Evolutionary conservation across 2,888 invertebrate genomes (phyloP).

Genomic region (Eupithecia insigniata): DNA sequence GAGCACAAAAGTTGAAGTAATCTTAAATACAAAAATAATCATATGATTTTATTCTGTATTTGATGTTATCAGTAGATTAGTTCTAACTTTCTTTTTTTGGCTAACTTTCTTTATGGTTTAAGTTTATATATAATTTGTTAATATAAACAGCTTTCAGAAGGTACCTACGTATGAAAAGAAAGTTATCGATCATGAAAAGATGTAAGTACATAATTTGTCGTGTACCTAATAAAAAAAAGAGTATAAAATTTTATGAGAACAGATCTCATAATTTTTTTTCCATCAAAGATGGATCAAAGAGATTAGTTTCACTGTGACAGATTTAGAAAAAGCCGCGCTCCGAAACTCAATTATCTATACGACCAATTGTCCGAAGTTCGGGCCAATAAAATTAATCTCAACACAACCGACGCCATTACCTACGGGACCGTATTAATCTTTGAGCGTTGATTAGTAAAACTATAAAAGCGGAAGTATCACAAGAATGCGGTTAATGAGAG

Average conservation of each 20-base stretch:
- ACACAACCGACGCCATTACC: constrained; percentile 78
- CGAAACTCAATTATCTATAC: constrained; percentile 82
- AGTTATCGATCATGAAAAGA: too few relatives aligned
- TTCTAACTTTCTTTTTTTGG: too few relatives aligned
- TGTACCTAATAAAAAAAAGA: too few relatives aligned
- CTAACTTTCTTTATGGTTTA: too few relatives aligned
- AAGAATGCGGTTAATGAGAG: constrained; percentile 84
- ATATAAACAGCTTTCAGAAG: too few relatives aligned
- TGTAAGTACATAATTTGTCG: too few relatives aligned
- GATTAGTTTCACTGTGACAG: constrained; percentile 35
- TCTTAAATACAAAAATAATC: too few relatives aligned
- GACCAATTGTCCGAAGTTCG: constrained; percentile 77
- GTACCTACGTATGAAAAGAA: too few relatives aligned
- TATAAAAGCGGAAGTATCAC: constrained; percentile 84
- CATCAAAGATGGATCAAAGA: background rate
- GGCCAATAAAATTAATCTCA: constrained; percentile 81
- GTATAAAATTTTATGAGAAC: background rate
- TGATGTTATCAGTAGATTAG: too few relatives aligned
- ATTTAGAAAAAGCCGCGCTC: constrained; percentile 64
- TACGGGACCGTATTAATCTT: constrained; percentile 80
- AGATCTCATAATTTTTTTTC: too few relatives aligned
- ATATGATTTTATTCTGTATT: too few relatives aligned
- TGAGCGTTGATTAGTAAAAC: constrained; percentile 83
- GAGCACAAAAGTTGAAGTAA: background rate
- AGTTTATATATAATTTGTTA: too few relatives aligned